phyloP scores from a whole-genome alignment of 2,797 vertebrate genomes.

The Melopsittacus undulatus region DNA sequence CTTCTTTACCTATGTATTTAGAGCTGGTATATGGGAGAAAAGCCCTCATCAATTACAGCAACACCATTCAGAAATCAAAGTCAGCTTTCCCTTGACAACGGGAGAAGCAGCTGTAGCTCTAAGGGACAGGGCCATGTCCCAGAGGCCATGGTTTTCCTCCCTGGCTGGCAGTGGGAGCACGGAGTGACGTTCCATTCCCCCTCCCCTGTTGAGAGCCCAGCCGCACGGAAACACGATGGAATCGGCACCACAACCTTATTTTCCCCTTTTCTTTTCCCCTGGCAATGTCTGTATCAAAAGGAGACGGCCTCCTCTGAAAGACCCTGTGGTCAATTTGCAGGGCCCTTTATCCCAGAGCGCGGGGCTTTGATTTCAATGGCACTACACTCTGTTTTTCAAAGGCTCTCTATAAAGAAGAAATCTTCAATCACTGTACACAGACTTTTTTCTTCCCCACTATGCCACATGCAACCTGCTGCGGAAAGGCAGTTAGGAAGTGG shows the following conservation, averaged over 20 bases:
- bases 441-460: neutral
- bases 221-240: neutral
- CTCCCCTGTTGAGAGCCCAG: neutral
- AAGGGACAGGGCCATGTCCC: conserved; percentile 12
- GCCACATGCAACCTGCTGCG: neutral
- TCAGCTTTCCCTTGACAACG: neutral
- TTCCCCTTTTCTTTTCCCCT: neutral
- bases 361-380: neutral
- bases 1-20: neutral
- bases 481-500: neutral
- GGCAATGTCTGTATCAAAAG: neutral
- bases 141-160: neutral
- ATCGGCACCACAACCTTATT: neutral
- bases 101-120: neutral
- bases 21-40: neutral
- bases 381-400: neutral
- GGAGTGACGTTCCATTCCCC: neutral
- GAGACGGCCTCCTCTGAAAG: neutral
- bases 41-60: neutral
- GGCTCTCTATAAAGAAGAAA: neutral
- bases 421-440: neutral
- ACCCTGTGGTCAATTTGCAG: conserved; percentile 6
- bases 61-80: neutral
- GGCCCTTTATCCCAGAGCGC: neutral
- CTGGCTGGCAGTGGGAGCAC: conserved; percentile 2